These are phyloP conservation scores for Temnothorax longispinosus DNA, from an alignment of 1,140 invertebrate genomes.

Conservation along the genomic window DNA sequence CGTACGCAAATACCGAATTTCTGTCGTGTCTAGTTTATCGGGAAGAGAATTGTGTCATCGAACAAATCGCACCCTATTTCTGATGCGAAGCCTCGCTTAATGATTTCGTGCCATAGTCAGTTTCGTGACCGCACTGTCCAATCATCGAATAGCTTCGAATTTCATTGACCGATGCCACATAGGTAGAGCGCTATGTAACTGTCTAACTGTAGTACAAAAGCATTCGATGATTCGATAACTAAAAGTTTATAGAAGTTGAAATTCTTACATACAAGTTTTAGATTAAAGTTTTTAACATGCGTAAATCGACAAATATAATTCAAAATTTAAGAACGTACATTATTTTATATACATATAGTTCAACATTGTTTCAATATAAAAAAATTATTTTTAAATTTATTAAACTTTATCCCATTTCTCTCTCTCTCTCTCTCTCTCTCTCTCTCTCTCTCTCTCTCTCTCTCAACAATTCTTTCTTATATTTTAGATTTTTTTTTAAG, in stretches of 20 bases:
- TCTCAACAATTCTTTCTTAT: background rate
- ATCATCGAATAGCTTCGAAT: slow-evolving; percentile 55
- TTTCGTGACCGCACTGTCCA: slow-evolving; percentile 50
- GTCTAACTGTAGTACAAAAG: background rate
- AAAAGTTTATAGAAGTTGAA: background rate
- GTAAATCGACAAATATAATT: background rate
- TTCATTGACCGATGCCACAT: slow-evolving; percentile 34
- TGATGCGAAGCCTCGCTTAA: slow-evolving; percentile 5
- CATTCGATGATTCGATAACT: background rate
- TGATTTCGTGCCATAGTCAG: slow-evolving; percentile 44
- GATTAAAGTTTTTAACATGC: background rate
- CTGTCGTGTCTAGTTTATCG: slow-evolving; percentile 40
- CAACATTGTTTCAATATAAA: background rate
- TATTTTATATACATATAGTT: background rate
- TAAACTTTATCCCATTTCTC: background rate
- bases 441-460: no score
- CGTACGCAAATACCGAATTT: slow-evolving; percentile 46
- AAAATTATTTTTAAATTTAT: background rate
- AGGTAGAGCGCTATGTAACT: background rate
- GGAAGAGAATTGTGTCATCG: slow-evolving; percentile 8
- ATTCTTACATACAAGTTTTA: background rate
- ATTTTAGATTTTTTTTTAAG: background rate
- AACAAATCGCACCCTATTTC: slow-evolving; percentile 57
- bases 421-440: no score
- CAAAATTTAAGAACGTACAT: background rate